These are phyloP conservation scores for Lacanobia oleracea DNA, from an alignment of 2,888 invertebrate species.

Conservation along the genomic window DNA sequence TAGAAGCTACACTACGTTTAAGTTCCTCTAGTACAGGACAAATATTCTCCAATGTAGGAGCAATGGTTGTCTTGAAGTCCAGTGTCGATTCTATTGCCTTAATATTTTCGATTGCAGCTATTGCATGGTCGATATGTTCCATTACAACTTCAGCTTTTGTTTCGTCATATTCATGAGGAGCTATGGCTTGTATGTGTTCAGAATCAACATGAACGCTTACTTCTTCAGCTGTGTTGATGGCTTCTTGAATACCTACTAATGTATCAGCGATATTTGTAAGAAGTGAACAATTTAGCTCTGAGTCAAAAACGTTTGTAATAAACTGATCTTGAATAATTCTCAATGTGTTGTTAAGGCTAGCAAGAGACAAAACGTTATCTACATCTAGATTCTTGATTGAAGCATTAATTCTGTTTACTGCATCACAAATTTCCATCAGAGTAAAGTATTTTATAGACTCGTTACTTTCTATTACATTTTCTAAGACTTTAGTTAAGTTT, in stretches of 20 bases:
- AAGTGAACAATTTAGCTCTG: slow-evolving; percentile 79
- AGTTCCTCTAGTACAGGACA: slow-evolving; percentile 82
- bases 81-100: slow-evolving; percentile 75
- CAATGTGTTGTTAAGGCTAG: slow-evolving; percentile 81
- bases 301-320: slow-evolving; percentile 77
- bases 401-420: slow-evolving; percentile 80
- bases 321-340: slow-evolving; percentile 80
- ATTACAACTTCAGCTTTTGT: slow-evolving; percentile 76
- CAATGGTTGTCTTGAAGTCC: slow-evolving; percentile 67
- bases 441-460: slow-evolving; percentile 83
- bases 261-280: slow-evolving; percentile 78
- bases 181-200: slow-evolving; percentile 77
- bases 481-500: slow-evolving; percentile 89
- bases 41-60: slow-evolving; percentile 78
- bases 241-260: slow-evolving; percentile 78
- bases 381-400: slow-evolving; percentile 79
- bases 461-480: slow-evolving; percentile 90
- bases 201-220: slow-evolving; percentile 76
- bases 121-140: slow-evolving; percentile 82
- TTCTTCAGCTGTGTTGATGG: slow-evolving; percentile 80
- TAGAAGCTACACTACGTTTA: slow-evolving; percentile 78
- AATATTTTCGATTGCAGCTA: slow-evolving; percentile 79
- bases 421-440: slow-evolving; percentile 84
- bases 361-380: slow-evolving; percentile 76
- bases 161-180: slow-evolving; percentile 57